Percentiles rank a stretch among this genome's conserved stretches.
phyloP scores from a whole-genome alignment of 2,888 invertebrate genomes.

The Ceramica pisi region DNA sequence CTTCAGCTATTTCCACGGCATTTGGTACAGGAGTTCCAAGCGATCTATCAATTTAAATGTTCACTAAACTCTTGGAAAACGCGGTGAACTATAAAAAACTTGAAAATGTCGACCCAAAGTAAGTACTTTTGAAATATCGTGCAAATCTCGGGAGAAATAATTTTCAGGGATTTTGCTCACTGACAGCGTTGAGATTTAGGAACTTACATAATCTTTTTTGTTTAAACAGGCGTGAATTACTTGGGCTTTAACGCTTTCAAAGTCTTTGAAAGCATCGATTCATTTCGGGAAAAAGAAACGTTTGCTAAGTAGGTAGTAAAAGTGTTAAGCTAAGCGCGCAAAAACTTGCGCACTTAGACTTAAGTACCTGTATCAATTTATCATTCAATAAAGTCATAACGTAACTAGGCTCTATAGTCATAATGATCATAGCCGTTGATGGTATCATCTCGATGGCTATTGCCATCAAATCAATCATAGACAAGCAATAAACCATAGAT shows the following conservation, averaged over 20 bases:
- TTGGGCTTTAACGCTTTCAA: neutral
- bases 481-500: slow-evolving; percentile 15
- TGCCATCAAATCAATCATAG: slow-evolving; percentile 25
- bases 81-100: slow-evolving; percentile 47
- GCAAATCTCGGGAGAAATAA: slow-evolving; percentile 17
- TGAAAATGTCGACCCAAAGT: slow-evolving; percentile 26
- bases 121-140: slow-evolving; percentile 32
- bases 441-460: slow-evolving; percentile 6
- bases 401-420: neutral
- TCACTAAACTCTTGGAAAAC: slow-evolving; percentile 25
- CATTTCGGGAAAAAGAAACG: neutral
- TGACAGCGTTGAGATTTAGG: slow-evolving; percentile 22
- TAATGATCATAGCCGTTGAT: neutral
- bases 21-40: slow-evolving; percentile 32
- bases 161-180: slow-evolving; percentile 22
- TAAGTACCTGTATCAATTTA: neutral
- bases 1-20: slow-evolving; percentile 32
- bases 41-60: slow-evolving; percentile 50
- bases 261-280: neutral
- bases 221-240: neutral
- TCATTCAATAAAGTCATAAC: neutral
- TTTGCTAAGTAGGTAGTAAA: neutral
- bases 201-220: slow-evolving; percentile 28
- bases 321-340: neutral
- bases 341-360: neutral